phyloP scores from a whole-genome alignment of 2,797 vertebrate genomes.

The Sebastes matsubarae region DNA sequence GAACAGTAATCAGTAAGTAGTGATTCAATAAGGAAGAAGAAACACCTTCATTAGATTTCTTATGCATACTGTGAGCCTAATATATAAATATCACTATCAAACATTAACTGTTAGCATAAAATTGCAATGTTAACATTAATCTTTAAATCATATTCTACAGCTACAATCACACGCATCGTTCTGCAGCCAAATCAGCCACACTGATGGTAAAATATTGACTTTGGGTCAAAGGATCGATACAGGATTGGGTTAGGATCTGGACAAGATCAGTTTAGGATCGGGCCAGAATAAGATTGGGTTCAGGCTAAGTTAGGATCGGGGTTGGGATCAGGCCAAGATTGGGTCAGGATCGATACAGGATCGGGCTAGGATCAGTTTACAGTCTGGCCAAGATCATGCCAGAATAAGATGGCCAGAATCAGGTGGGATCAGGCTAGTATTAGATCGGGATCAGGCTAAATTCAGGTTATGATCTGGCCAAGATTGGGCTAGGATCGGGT shows the following conservation, averaged over 20 bases:
- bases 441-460: accelerated
- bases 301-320: no score
- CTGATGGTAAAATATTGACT: neutral
- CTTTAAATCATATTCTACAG: neutral
- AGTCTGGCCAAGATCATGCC: no score
- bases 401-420: neutral
- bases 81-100: neutral
- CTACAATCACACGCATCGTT: neutral
- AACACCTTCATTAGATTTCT: neutral
- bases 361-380: no score
- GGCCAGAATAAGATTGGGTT: neutral
- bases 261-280: accelerated
- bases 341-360: no score
- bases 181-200: neutral
- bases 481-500: no score
- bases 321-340: no score
- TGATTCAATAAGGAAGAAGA: neutral
- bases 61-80: neutral
- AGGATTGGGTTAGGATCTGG: neutral
- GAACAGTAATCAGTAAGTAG: neutral
- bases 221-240: neutral
- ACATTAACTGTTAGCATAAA: neutral
- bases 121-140: neutral
- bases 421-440: accelerated
- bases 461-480: no score